A percentile compares a stretch with the other conserved stretches of the same genome.
Conservation (phyloP, 2,797 vertebrate genomes). For the Rhinoraja longicauda region DNA sequence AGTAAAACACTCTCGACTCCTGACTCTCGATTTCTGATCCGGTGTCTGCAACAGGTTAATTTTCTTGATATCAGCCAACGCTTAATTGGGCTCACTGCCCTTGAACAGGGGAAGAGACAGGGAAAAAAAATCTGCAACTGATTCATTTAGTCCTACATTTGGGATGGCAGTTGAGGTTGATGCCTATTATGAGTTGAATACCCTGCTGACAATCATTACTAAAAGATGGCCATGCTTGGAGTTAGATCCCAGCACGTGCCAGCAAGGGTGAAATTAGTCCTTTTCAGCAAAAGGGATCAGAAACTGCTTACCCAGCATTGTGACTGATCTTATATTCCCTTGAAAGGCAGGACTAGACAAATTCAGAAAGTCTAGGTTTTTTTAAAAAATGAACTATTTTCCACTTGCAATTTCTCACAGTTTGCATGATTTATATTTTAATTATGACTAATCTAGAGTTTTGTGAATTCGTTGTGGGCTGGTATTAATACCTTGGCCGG, state of each 20-base stretch:
- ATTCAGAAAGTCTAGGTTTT: background rate
- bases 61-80: background rate
- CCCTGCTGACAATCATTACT: background rate
- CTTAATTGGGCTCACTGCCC: background rate
- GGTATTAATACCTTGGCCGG: conserved; percentile 45
- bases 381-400: background rate
- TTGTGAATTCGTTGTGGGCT: conserved; percentile 39
- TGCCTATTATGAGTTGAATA: background rate
- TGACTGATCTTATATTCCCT: background rate
- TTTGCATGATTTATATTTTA: background rate
- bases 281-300: background rate
- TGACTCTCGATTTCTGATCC: no score
- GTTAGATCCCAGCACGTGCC: background rate
- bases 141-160: background rate
- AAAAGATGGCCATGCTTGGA: background rate
- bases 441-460: conserved; percentile 33
- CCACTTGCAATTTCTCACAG: background rate
- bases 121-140: background rate
- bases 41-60: background rate
- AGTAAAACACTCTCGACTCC: no score
- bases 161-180: background rate
- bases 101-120: background rate
- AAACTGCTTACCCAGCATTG: background rate
- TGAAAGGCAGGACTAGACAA: background rate
- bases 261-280: background rate